phyloP scores from a whole-genome alignment of 2,113 vertebrate genomes.

The Daubentonia madagascariensis region DNA sequence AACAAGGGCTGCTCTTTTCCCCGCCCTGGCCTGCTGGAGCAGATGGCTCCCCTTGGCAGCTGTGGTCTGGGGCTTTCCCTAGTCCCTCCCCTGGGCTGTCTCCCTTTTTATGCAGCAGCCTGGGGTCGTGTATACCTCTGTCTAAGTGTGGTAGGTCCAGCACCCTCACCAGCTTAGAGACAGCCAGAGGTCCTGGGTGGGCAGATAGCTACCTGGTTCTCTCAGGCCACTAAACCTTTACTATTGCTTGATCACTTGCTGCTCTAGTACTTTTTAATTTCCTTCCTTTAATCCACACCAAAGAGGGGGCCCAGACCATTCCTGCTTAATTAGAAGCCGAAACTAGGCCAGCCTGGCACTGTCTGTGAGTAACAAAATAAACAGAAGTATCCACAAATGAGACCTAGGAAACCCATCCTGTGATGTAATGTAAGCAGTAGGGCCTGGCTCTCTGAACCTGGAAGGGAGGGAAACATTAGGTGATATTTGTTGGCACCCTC shows the following conservation, averaged over 20 bases:
- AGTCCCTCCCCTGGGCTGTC: neutral
- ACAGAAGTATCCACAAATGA: accelerated
- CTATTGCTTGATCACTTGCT: accelerated
- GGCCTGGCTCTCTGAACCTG: neutral
- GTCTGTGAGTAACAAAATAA: neutral
- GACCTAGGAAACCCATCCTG: neutral
- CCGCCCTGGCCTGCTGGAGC: neutral
- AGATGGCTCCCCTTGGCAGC: neutral
- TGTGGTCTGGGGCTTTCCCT: neutral
- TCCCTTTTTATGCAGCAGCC: neutral
- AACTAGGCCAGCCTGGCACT: neutral
- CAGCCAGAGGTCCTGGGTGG: neutral
- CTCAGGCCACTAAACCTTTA: neutral
- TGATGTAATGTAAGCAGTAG: accelerated
- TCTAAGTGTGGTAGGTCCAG: neutral
- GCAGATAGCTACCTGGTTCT: neutral
- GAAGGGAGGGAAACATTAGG: neutral
- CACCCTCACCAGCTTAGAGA: neutral
- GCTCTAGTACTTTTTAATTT: accelerated
- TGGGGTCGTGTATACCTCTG: neutral
- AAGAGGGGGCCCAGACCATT: neutral
- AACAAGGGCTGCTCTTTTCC: neutral
- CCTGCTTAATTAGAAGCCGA: neutral
- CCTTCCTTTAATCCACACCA: neutral
- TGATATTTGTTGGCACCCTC: neutral